Evolutionary conservation across 2,888 invertebrate species (phyloP), one percentile per base, ranked within the genome.

Genomic region (Choristoneura rosaceana): DNA sequence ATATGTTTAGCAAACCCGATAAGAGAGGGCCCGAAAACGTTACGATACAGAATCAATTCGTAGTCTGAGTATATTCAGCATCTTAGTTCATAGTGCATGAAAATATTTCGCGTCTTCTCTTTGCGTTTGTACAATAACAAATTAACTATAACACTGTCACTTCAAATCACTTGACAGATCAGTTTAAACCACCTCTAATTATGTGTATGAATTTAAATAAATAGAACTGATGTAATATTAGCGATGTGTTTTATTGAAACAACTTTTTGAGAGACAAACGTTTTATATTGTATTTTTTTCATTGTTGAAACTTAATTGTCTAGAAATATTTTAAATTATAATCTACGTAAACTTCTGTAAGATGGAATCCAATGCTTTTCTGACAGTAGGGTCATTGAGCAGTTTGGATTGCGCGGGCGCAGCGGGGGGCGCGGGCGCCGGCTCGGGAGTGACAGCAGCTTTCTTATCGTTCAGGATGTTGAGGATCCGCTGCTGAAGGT

Each of bases 401-500:
- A 97, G 95, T 94, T 87, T 95, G 82, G 52, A 95, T 87, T 78
- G 95, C 0, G 74, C 89, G 2, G 87, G 84, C 0, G 25, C 82
- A 15, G 50, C 50, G 50, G 50, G 15, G 2, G 55, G 25, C 55
- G 55, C 52, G 1, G 85, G 78, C 25, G 82, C 75, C 14, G 89
- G 84, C 0, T 89, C 77, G 0, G 86, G 83, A 8, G 81, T 77
- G 3, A 78, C 73, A 0, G 82, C 41, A 1, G 76, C 63, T 66
- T 94, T 95, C 87, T 95, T 96, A 79, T 97, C 97, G 83, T 97
- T 97, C 74, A 97, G 88, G 77, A 97, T 97, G 85, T 95, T 97
- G 78, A 98, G 90, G 78, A 98, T 98, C 77, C 97, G 95, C 80
- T 96, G 96, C 82, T 97, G 97, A 0, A 97, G 90, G 78, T 97